phyloP scores from a whole-genome alignment of 2,797 vertebrate species.

The Hyperoplus immaculatus region DNA sequence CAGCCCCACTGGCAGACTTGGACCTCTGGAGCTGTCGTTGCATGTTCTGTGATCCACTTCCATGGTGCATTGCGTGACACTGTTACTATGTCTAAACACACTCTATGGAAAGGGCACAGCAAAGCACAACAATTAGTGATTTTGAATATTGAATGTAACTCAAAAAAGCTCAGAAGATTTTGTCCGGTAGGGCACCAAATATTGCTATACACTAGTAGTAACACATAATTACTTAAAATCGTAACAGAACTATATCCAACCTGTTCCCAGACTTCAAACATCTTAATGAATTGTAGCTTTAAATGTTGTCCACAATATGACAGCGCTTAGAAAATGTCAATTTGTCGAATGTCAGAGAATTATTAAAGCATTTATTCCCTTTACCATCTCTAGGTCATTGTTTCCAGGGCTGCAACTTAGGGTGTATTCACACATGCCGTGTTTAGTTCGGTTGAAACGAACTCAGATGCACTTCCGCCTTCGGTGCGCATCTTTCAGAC shows the following conservation, averaged over 20 bases:
- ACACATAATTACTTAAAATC: neutral
- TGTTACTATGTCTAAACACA: conserved; percentile 69
- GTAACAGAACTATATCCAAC: neutral
- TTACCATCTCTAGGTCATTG: neutral
- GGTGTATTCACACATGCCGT: no score
- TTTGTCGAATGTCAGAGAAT: no score
- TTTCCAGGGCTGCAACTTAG: neutral
- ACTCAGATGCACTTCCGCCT: no score
- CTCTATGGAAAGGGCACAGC: conserved; percentile 63
- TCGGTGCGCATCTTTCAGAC: no score
- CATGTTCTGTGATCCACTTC: conserved; percentile 94
- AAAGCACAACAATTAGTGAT: conserved; percentile 23
- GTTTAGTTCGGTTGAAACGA: no score
- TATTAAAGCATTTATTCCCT: no score
- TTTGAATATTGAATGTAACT: neutral
- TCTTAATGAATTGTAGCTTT: neutral
- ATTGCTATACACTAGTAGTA: neutral
- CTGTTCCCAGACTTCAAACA: neutral
- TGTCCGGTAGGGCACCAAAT: neutral
- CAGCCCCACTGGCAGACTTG: conserved; percentile 91
- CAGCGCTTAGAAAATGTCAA: no score
- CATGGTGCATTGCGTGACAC: conserved; percentile 97
- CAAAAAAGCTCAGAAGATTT: neutral
- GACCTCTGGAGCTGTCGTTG: conserved; percentile 96
- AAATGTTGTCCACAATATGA: neutral